These are phyloP conservation scores for Spea hammondii DNA, from an alignment of 2,797 vertebrate genomes.

Conservation along the genomic window DNA sequence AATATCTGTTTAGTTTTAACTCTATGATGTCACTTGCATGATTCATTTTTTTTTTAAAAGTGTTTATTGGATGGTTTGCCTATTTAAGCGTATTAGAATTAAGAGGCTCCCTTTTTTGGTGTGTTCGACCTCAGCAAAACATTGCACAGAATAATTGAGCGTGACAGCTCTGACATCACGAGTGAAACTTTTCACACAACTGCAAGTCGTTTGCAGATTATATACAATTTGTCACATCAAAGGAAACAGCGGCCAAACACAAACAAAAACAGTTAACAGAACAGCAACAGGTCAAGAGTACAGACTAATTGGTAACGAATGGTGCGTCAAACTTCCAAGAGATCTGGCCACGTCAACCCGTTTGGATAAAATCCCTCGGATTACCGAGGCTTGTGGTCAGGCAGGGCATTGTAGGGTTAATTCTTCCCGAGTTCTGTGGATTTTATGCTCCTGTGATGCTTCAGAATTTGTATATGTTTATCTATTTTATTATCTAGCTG, in stretches of 20 bases:
- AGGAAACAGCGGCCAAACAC: conserved; percentile 61
- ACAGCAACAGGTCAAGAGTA: conserved; percentile 64
- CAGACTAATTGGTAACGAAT: conserved; percentile 69
- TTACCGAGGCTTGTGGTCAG: background rate
- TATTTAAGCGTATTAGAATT: conserved; percentile 17
- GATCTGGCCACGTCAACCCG: conserved; percentile 63
- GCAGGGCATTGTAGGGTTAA: conserved; percentile 6
- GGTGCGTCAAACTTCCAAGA: conserved; percentile 61
- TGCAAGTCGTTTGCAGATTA: conserved; percentile 59
- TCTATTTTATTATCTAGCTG: no score
- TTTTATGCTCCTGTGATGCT: no score
- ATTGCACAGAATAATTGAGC: conserved; percentile 58
- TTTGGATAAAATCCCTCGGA: conserved; percentile 48
- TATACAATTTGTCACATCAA: conserved; percentile 63
- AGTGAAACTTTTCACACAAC: conserved; percentile 50
- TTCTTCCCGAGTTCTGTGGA: background rate
- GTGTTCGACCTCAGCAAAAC: conserved; percentile 8
- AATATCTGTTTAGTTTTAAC: background rate
- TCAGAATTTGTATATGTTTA: no score
- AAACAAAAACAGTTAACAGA: conserved; percentile 62
- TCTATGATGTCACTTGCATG: background rate
- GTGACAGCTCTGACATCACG: conserved; percentile 58
- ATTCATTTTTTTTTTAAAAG: background rate
- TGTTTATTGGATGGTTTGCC: background rate
- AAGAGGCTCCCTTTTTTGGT: conserved; percentile 7